These are phyloP conservation scores for Dipodomys merriami DNA, from an alignment of 2,113 vertebrate genomes.

Conservation along the genomic window DNA sequence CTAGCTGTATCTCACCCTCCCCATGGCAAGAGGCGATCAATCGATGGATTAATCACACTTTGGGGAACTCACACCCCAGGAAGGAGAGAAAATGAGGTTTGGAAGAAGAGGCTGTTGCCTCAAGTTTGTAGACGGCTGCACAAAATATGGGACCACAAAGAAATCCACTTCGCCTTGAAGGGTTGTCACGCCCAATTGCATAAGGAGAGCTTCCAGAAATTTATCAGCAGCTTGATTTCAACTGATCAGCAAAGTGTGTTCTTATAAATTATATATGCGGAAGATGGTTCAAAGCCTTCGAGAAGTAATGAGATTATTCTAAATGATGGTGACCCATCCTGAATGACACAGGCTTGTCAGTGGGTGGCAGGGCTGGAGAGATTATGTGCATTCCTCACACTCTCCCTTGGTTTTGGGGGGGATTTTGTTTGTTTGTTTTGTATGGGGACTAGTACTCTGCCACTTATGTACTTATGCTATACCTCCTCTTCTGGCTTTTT, in stretches of 20 bases:
- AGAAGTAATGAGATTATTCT: conserved; percentile 14
- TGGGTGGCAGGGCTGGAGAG: neutral
- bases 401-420: too few relatives aligned
- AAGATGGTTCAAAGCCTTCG: conserved; percentile 29
- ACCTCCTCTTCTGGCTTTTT: too few relatives aligned
- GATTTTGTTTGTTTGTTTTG: too few relatives aligned
- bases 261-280: neutral
- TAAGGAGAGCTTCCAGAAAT: conserved; percentile 56
- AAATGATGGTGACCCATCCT: neutral
- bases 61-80: conserved; percentile 72
- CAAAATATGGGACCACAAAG: conserved; percentile 39
- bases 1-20: conserved; percentile 77
- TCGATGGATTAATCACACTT: conserved; percentile 83
- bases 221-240: conserved; percentile 11
- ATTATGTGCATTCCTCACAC: neutral
- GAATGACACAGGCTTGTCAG: conserved; percentile 3
- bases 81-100: conserved; percentile 77
- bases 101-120: conserved; percentile 66
- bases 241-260: neutral
- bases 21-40: conserved; percentile 78
- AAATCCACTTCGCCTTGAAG: conserved; percentile 33
- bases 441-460: too few relatives aligned
- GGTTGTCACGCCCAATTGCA: conserved; percentile 13
- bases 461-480: too few relatives aligned
- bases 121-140: conserved; percentile 16